Evolutionary conservation across 2,113 vertebrate genomes (phyloP).

Genomic region (Archilochus colubris): DNA sequence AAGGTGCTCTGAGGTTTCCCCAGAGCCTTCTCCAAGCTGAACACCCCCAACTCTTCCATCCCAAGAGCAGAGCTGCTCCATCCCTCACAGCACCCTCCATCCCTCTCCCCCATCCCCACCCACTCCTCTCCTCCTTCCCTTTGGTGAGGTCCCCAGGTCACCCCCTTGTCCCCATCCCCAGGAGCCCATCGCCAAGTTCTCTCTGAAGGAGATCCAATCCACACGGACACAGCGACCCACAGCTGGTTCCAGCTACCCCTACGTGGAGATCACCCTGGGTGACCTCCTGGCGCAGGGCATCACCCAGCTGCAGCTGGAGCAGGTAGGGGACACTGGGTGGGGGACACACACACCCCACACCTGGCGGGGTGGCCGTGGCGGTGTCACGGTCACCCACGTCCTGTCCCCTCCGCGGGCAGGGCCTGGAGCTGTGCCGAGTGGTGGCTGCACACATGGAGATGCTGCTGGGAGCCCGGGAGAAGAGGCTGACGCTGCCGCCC

Average conservation of each 20-base stretch:
- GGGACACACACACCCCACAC: no score
- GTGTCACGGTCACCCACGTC: accelerated
- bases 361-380: no score
- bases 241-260: constrained; percentile 89
- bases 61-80: no score
- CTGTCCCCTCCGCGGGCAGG: constrained; percentile 68
- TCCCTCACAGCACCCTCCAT: neutral
- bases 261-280: constrained; percentile 91
- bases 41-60: no score
- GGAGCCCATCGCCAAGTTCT: constrained; percentile 87
- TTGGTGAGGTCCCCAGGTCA: neutral
- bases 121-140: accelerated
- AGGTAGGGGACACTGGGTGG: constrained; percentile 73
- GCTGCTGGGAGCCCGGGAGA: constrained; percentile 88
- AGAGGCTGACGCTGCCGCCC: constrained; percentile 91
- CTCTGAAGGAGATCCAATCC: constrained; percentile 93
- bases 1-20: no score
- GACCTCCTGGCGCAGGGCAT: constrained; percentile 86
- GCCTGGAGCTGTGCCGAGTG: constrained; percentile 92
- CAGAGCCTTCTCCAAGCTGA: no score
- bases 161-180: neutral
- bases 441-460: constrained; percentile 93
- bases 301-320: constrained; percentile 93
- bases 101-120: neutral
- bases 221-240: constrained; percentile 89